phyloP scores from a whole-genome alignment of 2,797 vertebrate species.

The Muscicapa comitata region DNA sequence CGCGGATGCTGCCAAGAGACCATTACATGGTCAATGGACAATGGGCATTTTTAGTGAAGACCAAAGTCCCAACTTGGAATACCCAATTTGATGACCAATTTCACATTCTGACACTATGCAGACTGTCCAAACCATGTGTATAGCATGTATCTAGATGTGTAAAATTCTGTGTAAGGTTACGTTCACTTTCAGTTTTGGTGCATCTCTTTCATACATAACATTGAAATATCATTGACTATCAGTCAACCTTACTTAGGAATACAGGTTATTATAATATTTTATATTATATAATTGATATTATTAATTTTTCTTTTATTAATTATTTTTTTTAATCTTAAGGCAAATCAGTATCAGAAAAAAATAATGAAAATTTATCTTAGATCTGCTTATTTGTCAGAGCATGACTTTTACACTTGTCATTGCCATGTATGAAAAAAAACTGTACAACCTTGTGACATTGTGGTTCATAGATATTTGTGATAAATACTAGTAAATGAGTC shows the following conservation, averaged over 20 bases:
- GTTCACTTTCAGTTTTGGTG: background rate
- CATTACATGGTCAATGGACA: background rate
- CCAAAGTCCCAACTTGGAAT: background rate
- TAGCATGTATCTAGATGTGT: fast-evolving
- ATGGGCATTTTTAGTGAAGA: background rate
- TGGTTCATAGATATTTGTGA: background rate
- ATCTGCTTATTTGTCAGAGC: background rate
- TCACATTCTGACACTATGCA: background rate
- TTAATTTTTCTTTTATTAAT: background rate
- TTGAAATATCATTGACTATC: background rate
- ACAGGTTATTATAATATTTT: too few relatives aligned
- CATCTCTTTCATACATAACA: background rate
- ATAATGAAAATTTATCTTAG: background rate
- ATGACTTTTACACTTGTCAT: background rate
- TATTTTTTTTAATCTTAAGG: background rate
- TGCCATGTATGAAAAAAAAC: background rate
- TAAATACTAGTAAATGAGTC: background rate
- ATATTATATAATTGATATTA: too few relatives aligned
- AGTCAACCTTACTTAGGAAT: fast-evolving
- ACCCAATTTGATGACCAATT: background rate
- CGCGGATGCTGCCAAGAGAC: background rate
- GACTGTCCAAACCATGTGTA: fast-evolving
- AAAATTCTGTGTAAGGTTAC: background rate
- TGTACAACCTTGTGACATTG: background rate
- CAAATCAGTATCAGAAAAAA: background rate